phyloP scores from a whole-genome alignment of 2,888 invertebrate genomes.

The Spilosoma lubricipeda region DNA sequence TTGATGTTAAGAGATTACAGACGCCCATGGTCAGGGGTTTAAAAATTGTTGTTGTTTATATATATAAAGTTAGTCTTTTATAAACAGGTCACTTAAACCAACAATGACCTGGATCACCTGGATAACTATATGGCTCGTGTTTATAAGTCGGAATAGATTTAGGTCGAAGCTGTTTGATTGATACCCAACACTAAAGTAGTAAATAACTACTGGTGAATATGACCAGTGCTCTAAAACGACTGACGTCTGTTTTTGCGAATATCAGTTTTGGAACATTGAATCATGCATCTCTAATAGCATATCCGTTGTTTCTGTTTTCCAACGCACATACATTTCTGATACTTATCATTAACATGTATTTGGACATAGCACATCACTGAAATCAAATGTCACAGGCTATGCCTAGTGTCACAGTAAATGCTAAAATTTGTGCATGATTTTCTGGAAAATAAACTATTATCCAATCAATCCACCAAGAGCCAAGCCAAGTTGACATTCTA shows the following conservation, averaged over 20 bases:
- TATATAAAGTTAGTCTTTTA: not conserved
- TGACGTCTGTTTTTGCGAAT: constrained; percentile 8
- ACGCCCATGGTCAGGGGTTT: no score
- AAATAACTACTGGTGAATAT: not conserved
- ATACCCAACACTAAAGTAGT: not conserved
- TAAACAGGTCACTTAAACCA: not conserved
- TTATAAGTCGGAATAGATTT: not conserved
- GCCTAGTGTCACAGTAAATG: no score
- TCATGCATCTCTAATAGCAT: not conserved
- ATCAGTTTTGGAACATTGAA: constrained; percentile 6
- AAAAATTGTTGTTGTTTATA: no score
- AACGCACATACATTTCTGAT: not conserved
- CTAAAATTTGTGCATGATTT: no score
- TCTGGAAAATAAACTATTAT: no score
- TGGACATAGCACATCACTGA: not conserved
- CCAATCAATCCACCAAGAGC: no score
- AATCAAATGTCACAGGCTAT: no score
- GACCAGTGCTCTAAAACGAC: constrained; percentile 1
- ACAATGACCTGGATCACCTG: not conserved
- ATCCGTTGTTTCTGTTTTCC: not conserved
- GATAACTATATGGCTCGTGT: not conserved
- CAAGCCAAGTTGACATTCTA: no score
- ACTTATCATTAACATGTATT: not conserved
- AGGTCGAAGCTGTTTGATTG: not conserved
- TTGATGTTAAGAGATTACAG: no score